These are phyloP conservation scores for Carterocephalus palaemon DNA, from an alignment of 2,888 invertebrate genomes.

Conservation along the genomic window DNA sequence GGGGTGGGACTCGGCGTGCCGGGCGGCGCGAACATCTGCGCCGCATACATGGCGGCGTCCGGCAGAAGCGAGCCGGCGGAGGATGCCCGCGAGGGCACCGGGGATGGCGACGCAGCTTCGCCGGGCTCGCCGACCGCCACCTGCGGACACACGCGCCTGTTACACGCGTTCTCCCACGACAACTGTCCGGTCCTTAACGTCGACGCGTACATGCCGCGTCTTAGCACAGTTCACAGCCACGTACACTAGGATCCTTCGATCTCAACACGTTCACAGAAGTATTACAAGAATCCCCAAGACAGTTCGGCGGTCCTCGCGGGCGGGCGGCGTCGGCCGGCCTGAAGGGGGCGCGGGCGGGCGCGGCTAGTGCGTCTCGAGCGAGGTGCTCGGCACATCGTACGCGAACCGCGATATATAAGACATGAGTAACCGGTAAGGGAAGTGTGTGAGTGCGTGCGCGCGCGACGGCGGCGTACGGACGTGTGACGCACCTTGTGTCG, in stretches of 20 bases:
- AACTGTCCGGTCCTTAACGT: slow-evolving; percentile 79
- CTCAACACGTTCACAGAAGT: slow-evolving; percentile 60
- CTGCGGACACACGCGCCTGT: slow-evolving; percentile 82
- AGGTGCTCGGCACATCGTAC: slow-evolving; percentile 76
- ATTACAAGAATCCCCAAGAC: slow-evolving; percentile 47
- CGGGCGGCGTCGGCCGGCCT: slow-evolving; percentile 80
- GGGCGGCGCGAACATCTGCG: slow-evolving; percentile 84
- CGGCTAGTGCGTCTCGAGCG: slow-evolving; percentile 80
- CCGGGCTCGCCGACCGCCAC: slow-evolving; percentile 77
- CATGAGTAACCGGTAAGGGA: slow-evolving; percentile 76
- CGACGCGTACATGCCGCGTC: slow-evolving; percentile 79
- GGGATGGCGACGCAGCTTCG: slow-evolving; percentile 81
- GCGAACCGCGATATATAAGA: slow-evolving; percentile 78
- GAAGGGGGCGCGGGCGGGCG: slow-evolving; percentile 79
- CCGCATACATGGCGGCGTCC: slow-evolving; percentile 83
- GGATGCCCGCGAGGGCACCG: slow-evolving; percentile 81
- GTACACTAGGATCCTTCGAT: slow-evolving; percentile 62
- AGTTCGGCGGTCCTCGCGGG: slow-evolving; percentile 55
- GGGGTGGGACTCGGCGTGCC: slow-evolving; percentile 84
- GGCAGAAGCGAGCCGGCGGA: slow-evolving; percentile 79
- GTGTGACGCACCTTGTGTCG: slow-evolving; percentile 82
- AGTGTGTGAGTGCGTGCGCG: slow-evolving; percentile 77
- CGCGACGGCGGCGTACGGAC: slow-evolving; percentile 75
- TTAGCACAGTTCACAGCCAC: slow-evolving; percentile 72
- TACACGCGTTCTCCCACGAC: slow-evolving; percentile 82